A percentile compares a stretch with the other conserved stretches of the same genome.
Evolutionary conservation across 1,140 invertebrate species (phyloP).

Genomic region (Macrotrachela quadricornifera): DNA sequence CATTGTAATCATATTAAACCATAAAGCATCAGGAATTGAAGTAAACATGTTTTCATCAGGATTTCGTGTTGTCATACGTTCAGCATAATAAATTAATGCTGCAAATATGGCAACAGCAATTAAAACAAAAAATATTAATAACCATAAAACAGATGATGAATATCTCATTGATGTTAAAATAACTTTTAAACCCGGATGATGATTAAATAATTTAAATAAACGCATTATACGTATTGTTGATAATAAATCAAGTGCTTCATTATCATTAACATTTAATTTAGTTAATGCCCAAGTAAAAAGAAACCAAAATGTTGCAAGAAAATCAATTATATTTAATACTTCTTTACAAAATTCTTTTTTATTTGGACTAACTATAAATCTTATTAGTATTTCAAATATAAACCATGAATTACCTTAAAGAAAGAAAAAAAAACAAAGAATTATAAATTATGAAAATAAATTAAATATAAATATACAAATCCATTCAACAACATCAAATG

Average conservation of each 20-base stretch:
- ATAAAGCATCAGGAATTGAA: conserved; percentile 6
- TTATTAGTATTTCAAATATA: conserved; percentile 7
- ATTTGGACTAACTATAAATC: conserved; percentile 28
- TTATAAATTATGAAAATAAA: not conserved
- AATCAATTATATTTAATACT: conserved; percentile 34
- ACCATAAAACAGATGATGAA: conserved; percentile 24
- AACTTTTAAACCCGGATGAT: conserved; percentile 24
- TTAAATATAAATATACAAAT: not conserved
- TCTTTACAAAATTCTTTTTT: conserved; percentile 29
- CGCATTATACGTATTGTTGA: conserved; percentile 22
- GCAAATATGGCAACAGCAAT: conserved; percentile 90
- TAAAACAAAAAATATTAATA: conserved; percentile 82
- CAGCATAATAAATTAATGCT: conserved; percentile 84
- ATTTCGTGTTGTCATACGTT: conserved; percentile 35
- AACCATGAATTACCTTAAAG: conserved; percentile 4
- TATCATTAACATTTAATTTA: conserved; percentile 6
- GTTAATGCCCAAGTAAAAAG: not conserved
- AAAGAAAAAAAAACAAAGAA: not conserved
- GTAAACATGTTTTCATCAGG: not conserved
- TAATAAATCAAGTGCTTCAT: conserved; percentile 16
- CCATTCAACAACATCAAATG: not conserved
- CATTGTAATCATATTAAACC: conserved; percentile 90
- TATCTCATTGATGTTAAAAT: conserved; percentile 22
- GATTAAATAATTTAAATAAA: conserved; percentile 22
- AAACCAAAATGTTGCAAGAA: conserved; percentile 14